Base-by-base conservation (phyloP, 2,113 vertebrate genomes). In the Ciconia stormi region DNA sequence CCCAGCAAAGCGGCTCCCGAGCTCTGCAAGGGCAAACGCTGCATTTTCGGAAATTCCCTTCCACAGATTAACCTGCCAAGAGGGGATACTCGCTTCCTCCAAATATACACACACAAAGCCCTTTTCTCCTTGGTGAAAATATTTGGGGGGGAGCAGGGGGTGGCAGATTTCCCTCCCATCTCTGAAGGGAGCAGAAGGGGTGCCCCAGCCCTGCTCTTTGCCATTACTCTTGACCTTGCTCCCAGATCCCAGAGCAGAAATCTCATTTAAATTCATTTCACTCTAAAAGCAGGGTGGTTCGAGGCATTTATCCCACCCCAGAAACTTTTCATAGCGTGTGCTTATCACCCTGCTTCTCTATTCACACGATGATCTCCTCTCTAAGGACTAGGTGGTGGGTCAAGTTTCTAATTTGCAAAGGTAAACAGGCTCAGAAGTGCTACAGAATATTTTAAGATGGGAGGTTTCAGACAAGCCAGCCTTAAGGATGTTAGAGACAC, bases 71-170 rank as follows among this genome's bases (percentile, higher is more conserved):
- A 66, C n/a, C 56, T 76, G 49, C 71, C 56, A 26, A 47, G 40
- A 62, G 16, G 53, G 26, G 40, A 59, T 56, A 47, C 22, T n/a
- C 32, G 3, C 19, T 67, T 19, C 66, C 20, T 81, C 30, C 67
- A 50, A 78, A 42, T 3, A 19, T 1, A 53, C 38, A 11, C 29
- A 20, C n/a, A 47, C 21, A 49, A 49, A 89, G 18, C 10, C 13
- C 59, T 89, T 86, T 53, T 46, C 82, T 87, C 79, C 93, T 23
- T 9, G 4, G 32, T 30, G 32, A 76, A 85, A 47, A 76, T 13
- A 30, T n/a, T 6, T 6, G 4, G 6, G 5, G 5, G 22, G 47
- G 10, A 26, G 8, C 6, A 1, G 5, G 7, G 13, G 29, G 27
- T 8, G 17, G 11, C 23, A 67, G 59, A 49, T 49, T 62, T 6